Evolutionary conservation across 2,888 invertebrate genomes (phyloP).

Genomic region (Pedicia rivosa): DNA sequence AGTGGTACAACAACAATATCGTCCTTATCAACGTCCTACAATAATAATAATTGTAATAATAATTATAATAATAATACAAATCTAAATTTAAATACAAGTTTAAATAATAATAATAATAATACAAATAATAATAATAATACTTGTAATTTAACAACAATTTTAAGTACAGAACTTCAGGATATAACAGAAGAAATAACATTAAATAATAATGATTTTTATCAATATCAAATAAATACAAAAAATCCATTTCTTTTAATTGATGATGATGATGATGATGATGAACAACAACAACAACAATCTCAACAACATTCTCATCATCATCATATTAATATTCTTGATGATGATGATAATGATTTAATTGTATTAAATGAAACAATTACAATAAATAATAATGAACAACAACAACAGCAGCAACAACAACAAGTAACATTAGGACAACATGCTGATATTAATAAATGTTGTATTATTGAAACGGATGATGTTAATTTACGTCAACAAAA

Average conservation of each 20-base stretch:
- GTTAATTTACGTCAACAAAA: slow-evolving; percentile 5
- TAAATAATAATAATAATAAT: not conserved
- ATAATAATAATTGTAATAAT: not conserved
- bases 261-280: too few relatives aligned
- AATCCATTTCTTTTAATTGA: too few relatives aligned
- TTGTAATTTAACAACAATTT: too few relatives aligned
- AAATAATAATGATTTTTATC: slow-evolving; percentile 8
- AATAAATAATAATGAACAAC: slow-evolving; percentile 34
- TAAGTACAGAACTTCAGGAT: slow-evolving; percentile 11
- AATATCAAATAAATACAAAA: not conserved
- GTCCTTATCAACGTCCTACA: too few relatives aligned
- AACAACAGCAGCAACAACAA: too few relatives aligned
- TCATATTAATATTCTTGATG: too few relatives aligned
- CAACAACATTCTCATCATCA: slow-evolving; percentile 13
- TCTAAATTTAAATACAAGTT: not conserved
- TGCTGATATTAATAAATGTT: too few relatives aligned
- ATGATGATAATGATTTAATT: too few relatives aligned
- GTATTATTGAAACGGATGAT: too few relatives aligned
- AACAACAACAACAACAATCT: slow-evolving; percentile 11
- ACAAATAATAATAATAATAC: not conserved
- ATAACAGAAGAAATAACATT: slow-evolving; percentile 12
- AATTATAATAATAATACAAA: not conserved
- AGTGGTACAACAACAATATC: too few relatives aligned
- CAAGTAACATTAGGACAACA: too few relatives aligned
- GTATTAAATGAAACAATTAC: too few relatives aligned